Conservation (phyloP, 2,113 vertebrate genomes). For the Muntiacus reevesi region DNA sequence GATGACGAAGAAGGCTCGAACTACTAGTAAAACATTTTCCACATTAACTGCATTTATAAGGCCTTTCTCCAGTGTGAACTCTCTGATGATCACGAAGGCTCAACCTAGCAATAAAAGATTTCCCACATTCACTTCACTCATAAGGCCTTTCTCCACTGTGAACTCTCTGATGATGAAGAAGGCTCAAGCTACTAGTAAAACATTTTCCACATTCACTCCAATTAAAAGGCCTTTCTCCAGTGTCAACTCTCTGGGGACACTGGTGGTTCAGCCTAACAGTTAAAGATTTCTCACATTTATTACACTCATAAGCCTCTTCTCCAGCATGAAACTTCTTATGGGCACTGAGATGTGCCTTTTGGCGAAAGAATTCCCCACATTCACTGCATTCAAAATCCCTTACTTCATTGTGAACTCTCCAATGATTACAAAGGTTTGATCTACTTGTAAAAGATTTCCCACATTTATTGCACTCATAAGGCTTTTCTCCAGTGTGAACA, state of each 20-base stretch:
- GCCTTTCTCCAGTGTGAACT: neutral
- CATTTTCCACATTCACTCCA: neutral
- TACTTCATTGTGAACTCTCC: neutral
- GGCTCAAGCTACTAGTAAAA: neutral
- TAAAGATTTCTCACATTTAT: neutral
- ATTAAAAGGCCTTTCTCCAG: neutral
- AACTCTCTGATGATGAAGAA: neutral
- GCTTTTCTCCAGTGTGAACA: neutral
- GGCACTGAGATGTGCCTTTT: neutral
- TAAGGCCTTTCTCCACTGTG: neutral
- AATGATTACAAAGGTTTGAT: neutral
- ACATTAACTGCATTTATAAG: too few species aligned
- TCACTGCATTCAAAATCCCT: neutral
- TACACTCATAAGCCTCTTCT: neutral
- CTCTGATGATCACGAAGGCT: neutral
- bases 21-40: too few species aligned
- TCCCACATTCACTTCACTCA: rapidly evolving
- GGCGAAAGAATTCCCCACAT: neutral
- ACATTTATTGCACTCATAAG: neutral
- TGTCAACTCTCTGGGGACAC: neutral
- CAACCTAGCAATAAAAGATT: neutral
- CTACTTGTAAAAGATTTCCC: neutral
- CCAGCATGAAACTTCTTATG: neutral
- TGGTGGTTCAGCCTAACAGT: neutral
- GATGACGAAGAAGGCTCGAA: too few species aligned